Evolutionary conservation across 2,888 invertebrate genomes (phyloP).

Genomic region (Callinectes sapidus): DNA sequence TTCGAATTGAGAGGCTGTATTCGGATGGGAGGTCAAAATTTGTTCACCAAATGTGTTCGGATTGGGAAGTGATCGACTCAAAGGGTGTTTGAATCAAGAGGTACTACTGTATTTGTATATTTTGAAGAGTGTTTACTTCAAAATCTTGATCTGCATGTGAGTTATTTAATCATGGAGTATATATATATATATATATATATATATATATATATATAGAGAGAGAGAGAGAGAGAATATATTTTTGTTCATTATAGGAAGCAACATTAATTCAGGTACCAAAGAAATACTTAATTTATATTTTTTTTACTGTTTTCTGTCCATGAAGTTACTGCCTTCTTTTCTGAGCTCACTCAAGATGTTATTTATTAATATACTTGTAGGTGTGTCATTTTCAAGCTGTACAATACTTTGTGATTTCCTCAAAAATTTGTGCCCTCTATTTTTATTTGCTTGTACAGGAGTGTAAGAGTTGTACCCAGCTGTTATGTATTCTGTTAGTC

Average conservation of each 20-base stretch:
- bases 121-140: slow-evolving; percentile 26
- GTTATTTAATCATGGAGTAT: slow-evolving; percentile 50
- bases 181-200: neutral
- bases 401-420: slow-evolving; percentile 9
- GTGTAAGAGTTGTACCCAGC: too few relatives aligned
- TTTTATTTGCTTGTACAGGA: slow-evolving; percentile 62
- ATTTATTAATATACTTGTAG: slow-evolving; percentile 35
- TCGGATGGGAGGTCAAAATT: too few relatives aligned
- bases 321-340: neutral
- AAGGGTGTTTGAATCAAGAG: too few relatives aligned
- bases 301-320: slow-evolving; percentile 44
- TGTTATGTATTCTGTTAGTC: too few relatives aligned
- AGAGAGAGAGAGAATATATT: slow-evolving; percentile 30
- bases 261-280: slow-evolving; percentile 58
- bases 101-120: slow-evolving; percentile 37
- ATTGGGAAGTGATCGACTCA: too few relatives aligned
- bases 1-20: too few relatives aligned
- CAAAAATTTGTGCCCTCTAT: slow-evolving; percentile 30
- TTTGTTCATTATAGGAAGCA: slow-evolving; percentile 30
- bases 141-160: slow-evolving; percentile 45
- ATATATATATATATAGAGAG: slow-evolving; percentile 1
- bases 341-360: slow-evolving; percentile 41
- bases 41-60: too few relatives aligned
- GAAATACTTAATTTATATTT: slow-evolving; percentile 47
- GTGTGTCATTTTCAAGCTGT: slow-evolving; percentile 33